phyloP scores from a whole-genome alignment of 37 sponge, comb jelly and placozoan genomes.

The Tethya wilhelma region DNA sequence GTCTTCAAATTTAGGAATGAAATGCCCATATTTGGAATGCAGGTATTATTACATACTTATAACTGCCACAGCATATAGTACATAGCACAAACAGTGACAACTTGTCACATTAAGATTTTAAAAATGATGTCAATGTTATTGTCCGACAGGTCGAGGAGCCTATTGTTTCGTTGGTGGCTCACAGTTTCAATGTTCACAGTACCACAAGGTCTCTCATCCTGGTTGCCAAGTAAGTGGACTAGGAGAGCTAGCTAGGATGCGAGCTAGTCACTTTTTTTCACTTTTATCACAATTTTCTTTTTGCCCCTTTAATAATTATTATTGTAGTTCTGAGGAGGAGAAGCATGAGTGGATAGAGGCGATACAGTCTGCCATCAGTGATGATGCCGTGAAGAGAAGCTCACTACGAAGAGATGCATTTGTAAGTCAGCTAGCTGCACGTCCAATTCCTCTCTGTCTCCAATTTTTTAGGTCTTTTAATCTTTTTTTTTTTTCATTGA shows the following conservation, averaged over 20 bases:
- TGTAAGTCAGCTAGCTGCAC: constrained; percentile 4
- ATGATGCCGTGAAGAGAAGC: constrained; percentile 29
- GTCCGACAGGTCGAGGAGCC: constrained; percentile 56
- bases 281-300: neutral
- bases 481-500: too few species aligned
- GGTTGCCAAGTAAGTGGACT: constrained; percentile 42
- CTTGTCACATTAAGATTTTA: neutral
- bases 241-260: neutral
- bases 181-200: constrained; percentile 72
- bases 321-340: constrained; percentile 67
- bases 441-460: neutral
- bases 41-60: constrained; percentile 24
- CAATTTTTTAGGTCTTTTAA: neutral
- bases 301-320: neutral
- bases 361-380: constrained; percentile 12
- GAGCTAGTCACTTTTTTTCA: neutral
- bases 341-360: constrained; percentile 76
- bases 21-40: constrained; percentile 61
- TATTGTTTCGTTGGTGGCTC: constrained; percentile 49
- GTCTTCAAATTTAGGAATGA: constrained; percentile 72
- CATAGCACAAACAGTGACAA: neutral
- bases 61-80: neutral
- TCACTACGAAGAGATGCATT: constrained; percentile 19
- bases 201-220: constrained; percentile 72
- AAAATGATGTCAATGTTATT: neutral